phyloP scores from a whole-genome alignment of 2,888 invertebrate species.

The Mechanitis mazaeus region DNA sequence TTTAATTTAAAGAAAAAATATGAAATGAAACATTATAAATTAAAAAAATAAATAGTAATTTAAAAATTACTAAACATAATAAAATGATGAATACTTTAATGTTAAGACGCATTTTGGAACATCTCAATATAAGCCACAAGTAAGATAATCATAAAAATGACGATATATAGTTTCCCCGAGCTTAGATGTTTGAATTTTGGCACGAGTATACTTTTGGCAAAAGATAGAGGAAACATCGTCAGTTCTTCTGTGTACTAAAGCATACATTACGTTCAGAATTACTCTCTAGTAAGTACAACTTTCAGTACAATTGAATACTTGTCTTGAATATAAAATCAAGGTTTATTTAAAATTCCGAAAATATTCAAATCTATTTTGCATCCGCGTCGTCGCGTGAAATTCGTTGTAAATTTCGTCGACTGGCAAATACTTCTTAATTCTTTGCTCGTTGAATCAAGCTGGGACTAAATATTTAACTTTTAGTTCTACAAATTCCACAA shows the following conservation, averaged over 20 bases:
- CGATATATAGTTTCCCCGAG: slow-evolving; percentile 9
- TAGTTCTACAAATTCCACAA: not conserved
- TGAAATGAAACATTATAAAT: no score
- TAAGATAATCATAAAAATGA: slow-evolving; percentile 19
- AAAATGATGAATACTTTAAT: not conserved
- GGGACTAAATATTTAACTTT: slow-evolving; percentile 2
- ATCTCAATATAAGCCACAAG: slow-evolving; percentile 8
- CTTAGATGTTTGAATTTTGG: slow-evolving; percentile 29
- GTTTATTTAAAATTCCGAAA: slow-evolving; percentile 22
- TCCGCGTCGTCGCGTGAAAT: slow-evolving; percentile 4
- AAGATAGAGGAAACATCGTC: slow-evolving; percentile 22
- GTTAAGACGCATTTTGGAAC: not conserved
- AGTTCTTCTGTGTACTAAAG: slow-evolving; percentile 8
- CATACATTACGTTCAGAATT: slow-evolving; percentile 14
- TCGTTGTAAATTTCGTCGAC: slow-evolving; percentile 1
- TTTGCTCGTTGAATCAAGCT: slow-evolving; percentile 9
- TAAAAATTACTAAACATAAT: not conserved
- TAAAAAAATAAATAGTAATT: not conserved
- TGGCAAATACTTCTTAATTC: slow-evolving; percentile 10
- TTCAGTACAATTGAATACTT: slow-evolving; percentile 18
- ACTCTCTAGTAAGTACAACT: slow-evolving; percentile 16
- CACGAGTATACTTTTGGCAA: slow-evolving; percentile 26
- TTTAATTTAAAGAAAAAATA: no score
- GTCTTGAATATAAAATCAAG: slow-evolving; percentile 19
- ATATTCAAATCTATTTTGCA: slow-evolving; percentile 18